Base-by-base conservation (phyloP, 1,140 invertebrate genomes). In the Leptonema lineaticorne region DNA sequence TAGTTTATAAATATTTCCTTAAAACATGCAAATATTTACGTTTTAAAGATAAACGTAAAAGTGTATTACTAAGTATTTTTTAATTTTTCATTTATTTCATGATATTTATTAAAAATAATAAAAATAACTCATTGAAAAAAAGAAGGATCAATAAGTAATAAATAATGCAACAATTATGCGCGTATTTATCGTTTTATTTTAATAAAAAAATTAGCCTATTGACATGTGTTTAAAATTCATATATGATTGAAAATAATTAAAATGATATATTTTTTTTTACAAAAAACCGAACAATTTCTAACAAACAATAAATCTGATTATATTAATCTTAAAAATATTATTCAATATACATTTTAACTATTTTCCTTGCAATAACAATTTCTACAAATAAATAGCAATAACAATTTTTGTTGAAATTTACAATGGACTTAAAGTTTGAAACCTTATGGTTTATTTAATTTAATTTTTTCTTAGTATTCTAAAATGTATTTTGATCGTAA, bases 351-450 rank as follows among this genome's bases (percentile, higher is more conserved):
- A 62, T 37, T 30, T 45, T 50, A 50, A 64, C 62, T 64, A 50
- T 45, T 20, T 41, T 16, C 28, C 14, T 53, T 64, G 45, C 62
- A 33, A 64, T 64, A 64, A 64, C 62, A 64, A 64, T 64, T 41
- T 64, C 45, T 64, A 64, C 62, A 64, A 64, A 64, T 64, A 64
- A 64, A 64, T 64, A 64, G 46, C 62, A 46, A 64, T 64, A 64
- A 62, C 46, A 50, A 64, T 64, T 53, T 33, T 46, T 64, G 22
- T 50, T 64, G 62, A 64, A 11, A 64, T 64, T 64, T 64, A 64
- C 62, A 64, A 62, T 64, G 62, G 59, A 62, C 59, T 62, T 60
- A 9, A 46, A 24, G 9, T 62, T 62, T 62, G 24, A 33, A 59
- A 30, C 57, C 22, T 26, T 26, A 53, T 24, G 50, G 20, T 53